Base-by-base conservation (phyloP, 2,113 vertebrate genomes). In the Hucho hucho region DNA sequence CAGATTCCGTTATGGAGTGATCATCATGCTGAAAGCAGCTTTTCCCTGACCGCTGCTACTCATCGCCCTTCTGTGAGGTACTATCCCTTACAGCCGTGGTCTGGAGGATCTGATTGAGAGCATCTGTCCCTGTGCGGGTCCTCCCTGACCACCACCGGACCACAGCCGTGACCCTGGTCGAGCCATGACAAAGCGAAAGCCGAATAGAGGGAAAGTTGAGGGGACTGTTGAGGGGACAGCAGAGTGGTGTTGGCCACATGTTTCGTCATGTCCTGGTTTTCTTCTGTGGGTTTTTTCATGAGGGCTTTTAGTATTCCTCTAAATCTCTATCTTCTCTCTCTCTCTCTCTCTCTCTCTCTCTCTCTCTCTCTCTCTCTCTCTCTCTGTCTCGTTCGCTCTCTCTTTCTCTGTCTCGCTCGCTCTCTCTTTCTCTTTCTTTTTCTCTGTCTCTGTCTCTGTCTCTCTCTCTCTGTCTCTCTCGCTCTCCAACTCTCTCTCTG, bases 1-100 rank as follows among this genome's bases (percentile, higher is more conserved):
- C 63, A 53, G 75, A 72, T 74, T 49, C 49, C 74, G 69, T 74
- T 78, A 76, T 75, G 78, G 75, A 75, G 80, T 32, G 59, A 73
- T 78, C 64, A 78, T 77, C 66, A 20, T 81, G 61, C 74, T 82
- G 80, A 78, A 84, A 82, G 72, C 58, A 70, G 68, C 18, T 71
- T 68, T 26, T 64, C 61, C 32, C 73, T 66, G 71, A 73, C 74
- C 74, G 1, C 83, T 68, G 46, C 76, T 65, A 82, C 79, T 75
- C 79, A 70, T 16, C 74, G 69, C 53, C 25, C 12, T 32, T 65
- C 66, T 72, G 66, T 61, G 53, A 25, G 37, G 72, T 69, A 78
- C 61, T 71, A 73, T 81, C 72, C 68, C 61, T 66, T 86, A 56
- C 16, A 79, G 73, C 74, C 56, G 20, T 67, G 47, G 63, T 78